Evolutionary conservation across 2,113 vertebrate species (phyloP).

Genomic region (Engystomops pustulosus): DNA sequence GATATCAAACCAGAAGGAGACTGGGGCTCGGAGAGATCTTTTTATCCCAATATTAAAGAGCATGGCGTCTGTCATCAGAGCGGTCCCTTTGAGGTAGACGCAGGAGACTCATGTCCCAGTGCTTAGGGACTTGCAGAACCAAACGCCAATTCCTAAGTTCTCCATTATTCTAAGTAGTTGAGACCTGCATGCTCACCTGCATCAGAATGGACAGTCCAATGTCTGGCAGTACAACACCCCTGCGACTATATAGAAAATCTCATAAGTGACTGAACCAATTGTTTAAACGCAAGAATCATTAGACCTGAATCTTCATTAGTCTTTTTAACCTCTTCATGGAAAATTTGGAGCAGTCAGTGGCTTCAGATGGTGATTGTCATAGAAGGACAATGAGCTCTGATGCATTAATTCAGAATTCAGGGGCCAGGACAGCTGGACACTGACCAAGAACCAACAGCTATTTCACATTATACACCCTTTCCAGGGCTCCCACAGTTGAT

Average conservation of each 20-base stretch:
- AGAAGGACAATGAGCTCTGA: slow-evolving; percentile 6
- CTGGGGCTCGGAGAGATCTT: background rate
- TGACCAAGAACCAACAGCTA: background rate
- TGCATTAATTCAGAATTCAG: background rate
- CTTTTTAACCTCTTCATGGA: slow-evolving; percentile 27
- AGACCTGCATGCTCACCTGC: slow-evolving; percentile 32
- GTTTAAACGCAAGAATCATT: slow-evolving; percentile 15
- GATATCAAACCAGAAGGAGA: slow-evolving; percentile 44
- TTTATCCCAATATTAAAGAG: slow-evolving; percentile 41
- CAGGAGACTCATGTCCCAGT: slow-evolving; percentile 6
- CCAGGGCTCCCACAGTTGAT: background rate
- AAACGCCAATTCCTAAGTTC: background rate
- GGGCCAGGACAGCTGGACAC: background rate
- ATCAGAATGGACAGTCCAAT: slow-evolving; percentile 7
- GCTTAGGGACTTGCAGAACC: slow-evolving; percentile 10
- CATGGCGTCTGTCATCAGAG: background rate
- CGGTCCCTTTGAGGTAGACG: slow-evolving; percentile 10
- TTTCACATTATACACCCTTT: background rate
- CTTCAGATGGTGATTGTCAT: background rate
- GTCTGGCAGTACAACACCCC: slow-evolving; percentile 19
- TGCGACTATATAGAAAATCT: background rate
- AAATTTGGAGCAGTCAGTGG: background rate
- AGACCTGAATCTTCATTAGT: slow-evolving; percentile 34
- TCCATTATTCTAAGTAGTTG: slow-evolving; percentile 28
- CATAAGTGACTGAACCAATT: slow-evolving; percentile 12